Percentiles rank a stretch among this genome's conserved stretches.
Conservation (phyloP, 2,888 invertebrate species). For the Sminthurinus aureus region DNA sequence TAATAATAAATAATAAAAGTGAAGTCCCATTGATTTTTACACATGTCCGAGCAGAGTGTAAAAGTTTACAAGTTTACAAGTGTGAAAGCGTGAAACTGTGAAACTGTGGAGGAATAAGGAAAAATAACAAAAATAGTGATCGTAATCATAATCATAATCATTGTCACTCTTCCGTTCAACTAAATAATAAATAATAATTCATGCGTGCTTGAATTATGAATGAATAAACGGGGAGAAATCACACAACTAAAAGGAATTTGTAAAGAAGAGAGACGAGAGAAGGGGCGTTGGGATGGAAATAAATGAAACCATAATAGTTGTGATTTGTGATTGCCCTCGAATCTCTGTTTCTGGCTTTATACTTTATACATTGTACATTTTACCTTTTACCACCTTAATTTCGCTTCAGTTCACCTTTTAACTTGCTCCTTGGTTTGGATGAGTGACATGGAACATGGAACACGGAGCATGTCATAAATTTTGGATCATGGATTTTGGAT, state of each 20-base stretch:
- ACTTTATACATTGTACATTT: neutral
- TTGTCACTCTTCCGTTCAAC: conserved; percentile 10
- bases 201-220: neutral
- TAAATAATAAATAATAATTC: neutral
- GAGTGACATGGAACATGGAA: too few relatives aligned
- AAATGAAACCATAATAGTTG: neutral
- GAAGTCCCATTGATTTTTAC: too few relatives aligned
- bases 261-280: conserved; percentile 26
- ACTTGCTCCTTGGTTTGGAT: neutral
- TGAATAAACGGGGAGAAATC: neutral
- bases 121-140: too few relatives aligned
- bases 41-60: too few relatives aligned
- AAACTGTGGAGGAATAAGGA: too few relatives aligned
- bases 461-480: too few relatives aligned
- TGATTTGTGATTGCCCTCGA: neutral
- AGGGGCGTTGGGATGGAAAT: conserved; percentile 39
- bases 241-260: too few relatives aligned
- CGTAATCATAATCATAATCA: neutral
- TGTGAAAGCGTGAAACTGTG: too few relatives aligned
- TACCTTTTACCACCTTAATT: conserved; percentile 22
- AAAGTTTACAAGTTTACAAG: too few relatives aligned
- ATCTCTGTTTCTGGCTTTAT: too few relatives aligned
- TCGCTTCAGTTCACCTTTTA: conserved; percentile 42
- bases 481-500: too few relatives aligned
- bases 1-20: too few relatives aligned